Evolutionary conservation across 2,888 invertebrate species (phyloP).

Genomic region (Lasioglossum oenotherae): DNA sequence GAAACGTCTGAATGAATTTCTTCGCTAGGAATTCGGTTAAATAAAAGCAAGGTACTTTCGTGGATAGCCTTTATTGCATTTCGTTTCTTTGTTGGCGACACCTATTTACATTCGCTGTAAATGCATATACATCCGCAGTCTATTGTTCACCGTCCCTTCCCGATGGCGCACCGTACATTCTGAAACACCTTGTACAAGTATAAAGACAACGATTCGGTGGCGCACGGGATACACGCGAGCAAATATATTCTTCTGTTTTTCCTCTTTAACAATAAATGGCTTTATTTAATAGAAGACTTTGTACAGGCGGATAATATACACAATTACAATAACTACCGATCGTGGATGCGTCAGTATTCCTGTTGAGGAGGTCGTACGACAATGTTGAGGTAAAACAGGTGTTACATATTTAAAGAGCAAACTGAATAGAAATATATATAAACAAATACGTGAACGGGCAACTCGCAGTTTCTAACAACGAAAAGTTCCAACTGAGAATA

Average conservation of each 20-base stretch:
- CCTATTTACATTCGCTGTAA: background rate
- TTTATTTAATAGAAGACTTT: conserved; percentile 15
- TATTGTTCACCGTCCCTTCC: background rate
- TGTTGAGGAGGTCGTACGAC: background rate
- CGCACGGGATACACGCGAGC: background rate
- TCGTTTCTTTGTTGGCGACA: background rate
- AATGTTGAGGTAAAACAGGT: conserved; percentile 13
- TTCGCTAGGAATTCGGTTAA: background rate
- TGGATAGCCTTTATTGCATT: background rate
- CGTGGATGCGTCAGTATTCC: conserved; percentile 1
- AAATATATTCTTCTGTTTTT: background rate
- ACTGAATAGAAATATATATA: conserved; percentile 14
- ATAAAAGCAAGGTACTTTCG: background rate
- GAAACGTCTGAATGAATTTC: background rate
- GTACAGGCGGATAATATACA: conserved; percentile 17
- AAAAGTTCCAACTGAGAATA: background rate
- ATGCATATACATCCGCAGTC: background rate
- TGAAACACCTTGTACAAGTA: background rate
- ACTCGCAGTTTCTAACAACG: background rate
- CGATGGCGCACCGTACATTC: background rate
- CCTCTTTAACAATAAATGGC: conserved; percentile 10
- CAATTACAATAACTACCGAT: conserved; percentile 19
- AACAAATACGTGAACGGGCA: conserved; percentile 16
- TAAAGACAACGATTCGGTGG: conserved; percentile 12
- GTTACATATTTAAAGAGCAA: conserved; percentile 16